phyloP scores from a whole-genome alignment of 2,113 vertebrate genomes.

The Upupa epops region DNA sequence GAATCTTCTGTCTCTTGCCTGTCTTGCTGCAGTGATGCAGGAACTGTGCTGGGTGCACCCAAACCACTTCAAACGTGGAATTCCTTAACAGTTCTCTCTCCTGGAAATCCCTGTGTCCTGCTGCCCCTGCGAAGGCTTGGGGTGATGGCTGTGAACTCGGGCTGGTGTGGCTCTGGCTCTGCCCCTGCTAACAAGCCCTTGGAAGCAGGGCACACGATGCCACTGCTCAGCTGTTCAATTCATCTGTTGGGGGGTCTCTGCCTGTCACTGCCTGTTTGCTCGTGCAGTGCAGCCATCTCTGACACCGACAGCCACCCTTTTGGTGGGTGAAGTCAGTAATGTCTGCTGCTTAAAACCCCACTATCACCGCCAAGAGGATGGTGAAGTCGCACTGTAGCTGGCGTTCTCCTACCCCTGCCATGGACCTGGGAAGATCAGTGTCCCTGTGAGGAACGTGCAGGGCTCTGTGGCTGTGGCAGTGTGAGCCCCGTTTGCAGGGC shows the following conservation, averaged over 20 bases:
- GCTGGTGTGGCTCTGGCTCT: neutral
- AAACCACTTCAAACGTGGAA: neutral
- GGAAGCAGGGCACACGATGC: neutral
- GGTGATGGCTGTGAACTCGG: neutral
- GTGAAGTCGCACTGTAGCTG: neutral
- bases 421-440: neutral
- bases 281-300: neutral
- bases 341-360: no score
- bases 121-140: neutral
- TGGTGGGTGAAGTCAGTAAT: no score
- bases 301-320: no score
- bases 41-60: neutral
- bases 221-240: neutral
- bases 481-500: neutral
- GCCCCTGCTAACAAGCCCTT: neutral
- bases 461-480: neutral
- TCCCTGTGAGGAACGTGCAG: neutral
- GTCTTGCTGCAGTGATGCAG: neutral
- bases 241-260: conserved; percentile 4
- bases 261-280: neutral
- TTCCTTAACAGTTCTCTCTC: neutral
- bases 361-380: no score
- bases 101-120: neutral
- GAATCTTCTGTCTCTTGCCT: neutral
- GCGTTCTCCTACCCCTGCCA: neutral